Evolutionary conservation across 2,888 invertebrate species (phyloP).

Genomic region (Sphaeridia pumilis): DNA sequence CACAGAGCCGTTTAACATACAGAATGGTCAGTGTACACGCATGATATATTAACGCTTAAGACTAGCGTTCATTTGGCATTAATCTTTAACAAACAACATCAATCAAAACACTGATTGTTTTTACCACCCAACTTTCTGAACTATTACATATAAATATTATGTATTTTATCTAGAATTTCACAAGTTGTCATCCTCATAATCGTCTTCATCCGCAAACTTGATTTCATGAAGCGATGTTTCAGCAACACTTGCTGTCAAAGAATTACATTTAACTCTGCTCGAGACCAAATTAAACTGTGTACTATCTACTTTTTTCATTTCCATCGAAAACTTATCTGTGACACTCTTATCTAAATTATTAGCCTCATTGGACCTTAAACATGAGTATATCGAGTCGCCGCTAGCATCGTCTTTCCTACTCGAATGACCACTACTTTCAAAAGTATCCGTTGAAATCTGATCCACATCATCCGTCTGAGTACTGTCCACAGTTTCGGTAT

Average conservation of each 20-base stretch:
- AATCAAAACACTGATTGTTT: no score
- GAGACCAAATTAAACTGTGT: constrained; percentile 1
- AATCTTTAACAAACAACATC: no score
- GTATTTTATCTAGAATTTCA: neutral
- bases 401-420: constrained; percentile 2
- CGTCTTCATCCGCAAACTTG: constrained; percentile 34
- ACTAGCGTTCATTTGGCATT: no score
- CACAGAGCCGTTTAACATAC: no score
- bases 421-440: neutral
- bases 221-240: constrained; percentile 33
- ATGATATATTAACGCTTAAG: no score
- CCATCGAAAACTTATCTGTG: constrained; percentile 9
- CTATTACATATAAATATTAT: no score
- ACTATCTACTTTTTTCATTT: constrained; percentile 5
- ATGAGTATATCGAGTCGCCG: neutral
- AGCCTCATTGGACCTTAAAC: constrained; percentile 4
- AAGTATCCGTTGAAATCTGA: neutral
- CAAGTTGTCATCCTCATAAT: constrained; percentile 16
- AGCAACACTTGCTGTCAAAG: neutral
- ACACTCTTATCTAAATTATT: constrained; percentile 5
- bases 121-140: no score
- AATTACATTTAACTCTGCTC: neutral
- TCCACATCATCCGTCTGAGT: neutral
- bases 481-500: constrained; percentile 20
- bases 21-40: no score